Base-by-base conservation (phyloP, 2,888 invertebrate genomes). In the Machimus atricapillus region DNA sequence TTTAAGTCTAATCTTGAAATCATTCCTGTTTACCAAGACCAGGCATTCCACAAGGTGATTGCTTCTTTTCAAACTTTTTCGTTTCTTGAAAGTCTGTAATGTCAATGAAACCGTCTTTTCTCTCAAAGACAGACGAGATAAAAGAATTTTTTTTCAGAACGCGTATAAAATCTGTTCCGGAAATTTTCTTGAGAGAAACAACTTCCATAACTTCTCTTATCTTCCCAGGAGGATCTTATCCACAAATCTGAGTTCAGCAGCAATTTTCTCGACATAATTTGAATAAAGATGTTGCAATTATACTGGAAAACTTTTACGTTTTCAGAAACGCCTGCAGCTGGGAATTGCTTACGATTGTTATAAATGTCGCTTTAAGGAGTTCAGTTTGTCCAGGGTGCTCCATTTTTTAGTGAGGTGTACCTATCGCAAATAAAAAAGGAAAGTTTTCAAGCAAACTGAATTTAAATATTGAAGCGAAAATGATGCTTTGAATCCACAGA, bases 281-380 rank as follows among this genome's bases (percentile, higher is more conserved):
- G 76, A 37, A 76, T 76, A 76, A 76, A 76, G 19, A 76, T 66
- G 66, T 76, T 76, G 76, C 76, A 76, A 76, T 76, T 76, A 76
- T 76, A 76, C 34, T n/a, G 37, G 12, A n/a, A 34, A 76, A 76
- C 7, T 76, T 76, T 76, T 37, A 16, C 37, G 76, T 76, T 46
- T 46, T n/a, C 23, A 66, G 27, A 23, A 66, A 12, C 19, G 66
- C 66, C 12, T 66, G 66, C 66, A 66, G 66, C 66, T 27, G 66
- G 12, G 66, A 76, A 37, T 76, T 34, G 76, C 37, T 76, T 34
- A 37, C 19, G 31, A 76, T 66, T 66, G 66, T 66, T 66, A 66
- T 23, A 66, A 66, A 66, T 66, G 66, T 66, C 66, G 9, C 27
- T 66, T 66, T 66, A 12, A 66, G 66, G 23, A 66, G 23, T 66